Percentiles rank a stretch among this genome's conserved stretches.
Evolutionary conservation across 2,797 vertebrate species (phyloP).

Genomic region (Thaleichthys pacificus): DNA sequence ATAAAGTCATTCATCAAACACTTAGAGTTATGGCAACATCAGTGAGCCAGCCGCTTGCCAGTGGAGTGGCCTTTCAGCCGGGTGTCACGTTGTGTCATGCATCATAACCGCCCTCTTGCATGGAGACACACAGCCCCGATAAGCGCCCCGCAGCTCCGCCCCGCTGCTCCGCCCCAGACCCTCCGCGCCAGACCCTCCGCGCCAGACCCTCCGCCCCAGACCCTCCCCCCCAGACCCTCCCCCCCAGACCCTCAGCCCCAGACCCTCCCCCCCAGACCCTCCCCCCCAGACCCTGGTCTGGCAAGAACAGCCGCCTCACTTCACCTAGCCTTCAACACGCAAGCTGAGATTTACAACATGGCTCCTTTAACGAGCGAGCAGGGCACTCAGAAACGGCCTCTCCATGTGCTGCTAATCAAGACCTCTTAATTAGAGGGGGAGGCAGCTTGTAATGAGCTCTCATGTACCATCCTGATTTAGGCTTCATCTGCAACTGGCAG

Average conservation of each 20-base stretch:
- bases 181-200: too few relatives aligned
- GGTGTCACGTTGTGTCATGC: constrained; percentile 47
- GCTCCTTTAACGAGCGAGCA: constrained; percentile 59
- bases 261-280: background rate
- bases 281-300: background rate
- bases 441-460: constrained; percentile 66
- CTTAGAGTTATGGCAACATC: constrained; percentile 44
- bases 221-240: too few relatives aligned
- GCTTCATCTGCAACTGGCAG: constrained; percentile 28
- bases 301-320: background rate
- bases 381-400: constrained; percentile 57
- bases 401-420: constrained; percentile 72
- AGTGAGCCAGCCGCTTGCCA: constrained; percentile 40
- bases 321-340: constrained; percentile 30
- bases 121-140: constrained; percentile 18
- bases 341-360: constrained; percentile 54
- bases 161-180: too few relatives aligned
- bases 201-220: background rate
- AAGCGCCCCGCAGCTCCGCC: background rate
- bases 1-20: constrained; percentile 66
- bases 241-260: too few relatives aligned
- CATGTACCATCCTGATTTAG: constrained; percentile 50
- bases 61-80: constrained; percentile 52
- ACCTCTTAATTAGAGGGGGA: constrained; percentile 68
- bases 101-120: constrained; percentile 44